These are phyloP conservation scores for Smittia sp. DNA, from an alignment of 2,888 invertebrate species.

Conservation along the genomic window DNA sequence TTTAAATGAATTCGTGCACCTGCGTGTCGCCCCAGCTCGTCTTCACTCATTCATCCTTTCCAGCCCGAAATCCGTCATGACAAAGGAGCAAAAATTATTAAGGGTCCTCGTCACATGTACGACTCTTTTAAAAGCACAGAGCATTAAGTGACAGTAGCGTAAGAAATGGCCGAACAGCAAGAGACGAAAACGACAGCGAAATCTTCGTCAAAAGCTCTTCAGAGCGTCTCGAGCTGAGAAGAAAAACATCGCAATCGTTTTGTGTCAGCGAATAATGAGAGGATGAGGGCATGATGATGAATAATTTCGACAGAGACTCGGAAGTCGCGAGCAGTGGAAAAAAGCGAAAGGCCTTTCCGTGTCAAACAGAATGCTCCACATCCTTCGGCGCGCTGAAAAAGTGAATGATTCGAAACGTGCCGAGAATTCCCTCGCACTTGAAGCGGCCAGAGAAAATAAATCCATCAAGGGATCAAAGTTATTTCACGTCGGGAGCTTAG, in stretches of 20 bases:
- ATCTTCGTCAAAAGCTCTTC: neutral
- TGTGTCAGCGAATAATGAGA: neutral
- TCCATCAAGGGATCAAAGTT: neutral
- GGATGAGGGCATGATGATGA: neutral
- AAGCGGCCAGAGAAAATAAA: neutral
- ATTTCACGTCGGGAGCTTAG: neutral
- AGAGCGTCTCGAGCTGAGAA: neutral
- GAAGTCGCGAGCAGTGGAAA: neutral
- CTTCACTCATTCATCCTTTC: neutral
- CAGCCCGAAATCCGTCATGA: neutral
- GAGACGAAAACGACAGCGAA: neutral
- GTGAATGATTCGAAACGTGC: slow-evolving; percentile 17
- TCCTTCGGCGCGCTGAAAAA: neutral
- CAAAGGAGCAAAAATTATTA: neutral
- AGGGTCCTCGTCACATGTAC: neutral
- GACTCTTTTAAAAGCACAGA: neutral
- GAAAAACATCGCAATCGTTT: neutral
- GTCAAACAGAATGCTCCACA: neutral
- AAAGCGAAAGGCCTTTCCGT: neutral
- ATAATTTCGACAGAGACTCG: neutral
- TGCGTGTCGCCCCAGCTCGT: neutral
- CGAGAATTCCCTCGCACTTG: neutral
- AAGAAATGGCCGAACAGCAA: neutral
- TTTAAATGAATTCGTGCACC: neutral
- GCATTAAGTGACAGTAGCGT: neutral